Percentiles rank a stretch among this genome's conserved stretches.
phyloP scores from a whole-genome alignment of 2,888 invertebrate genomes.

The Lepidochrysops patricia region DNA sequence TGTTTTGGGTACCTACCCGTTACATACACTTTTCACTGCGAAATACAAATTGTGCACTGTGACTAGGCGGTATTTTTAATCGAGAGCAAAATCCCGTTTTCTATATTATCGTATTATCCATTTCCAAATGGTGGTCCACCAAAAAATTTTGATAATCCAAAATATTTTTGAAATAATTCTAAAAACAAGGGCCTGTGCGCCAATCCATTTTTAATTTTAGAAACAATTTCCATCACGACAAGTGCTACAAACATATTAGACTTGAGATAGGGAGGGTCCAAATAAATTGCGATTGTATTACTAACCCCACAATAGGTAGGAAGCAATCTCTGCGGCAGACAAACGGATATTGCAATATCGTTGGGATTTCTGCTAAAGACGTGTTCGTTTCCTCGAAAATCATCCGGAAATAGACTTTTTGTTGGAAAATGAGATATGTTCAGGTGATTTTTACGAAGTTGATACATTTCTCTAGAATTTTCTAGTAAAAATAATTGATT shows the following conservation, averaged over 20 bases:
- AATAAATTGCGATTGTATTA: not conserved
- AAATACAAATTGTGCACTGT: too few species aligned
- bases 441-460: not conserved
- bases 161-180: too few species aligned
- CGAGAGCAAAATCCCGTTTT: too few species aligned
- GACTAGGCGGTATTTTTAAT: too few species aligned
- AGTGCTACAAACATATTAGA: not conserved
- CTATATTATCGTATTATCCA: too few species aligned
- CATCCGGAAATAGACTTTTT: not conserved
- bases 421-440: not conserved
- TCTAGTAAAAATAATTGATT: too few species aligned
- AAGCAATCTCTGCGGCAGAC: constrained; percentile 4
- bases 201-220: too few species aligned
- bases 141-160: too few species aligned
- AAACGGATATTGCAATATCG: constrained; percentile 8
- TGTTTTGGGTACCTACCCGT: not conserved
- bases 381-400: not conserved
- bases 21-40: not conserved
- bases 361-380: not conserved
- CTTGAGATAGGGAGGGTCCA: not conserved
- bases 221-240: not conserved
- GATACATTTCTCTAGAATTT: too few species aligned
- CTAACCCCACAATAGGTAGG: not conserved
- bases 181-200: too few species aligned
- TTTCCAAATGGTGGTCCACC: too few species aligned